Conservation (phyloP, 2,888 invertebrate genomes). For the Tolmerus cingulatus region DNA sequence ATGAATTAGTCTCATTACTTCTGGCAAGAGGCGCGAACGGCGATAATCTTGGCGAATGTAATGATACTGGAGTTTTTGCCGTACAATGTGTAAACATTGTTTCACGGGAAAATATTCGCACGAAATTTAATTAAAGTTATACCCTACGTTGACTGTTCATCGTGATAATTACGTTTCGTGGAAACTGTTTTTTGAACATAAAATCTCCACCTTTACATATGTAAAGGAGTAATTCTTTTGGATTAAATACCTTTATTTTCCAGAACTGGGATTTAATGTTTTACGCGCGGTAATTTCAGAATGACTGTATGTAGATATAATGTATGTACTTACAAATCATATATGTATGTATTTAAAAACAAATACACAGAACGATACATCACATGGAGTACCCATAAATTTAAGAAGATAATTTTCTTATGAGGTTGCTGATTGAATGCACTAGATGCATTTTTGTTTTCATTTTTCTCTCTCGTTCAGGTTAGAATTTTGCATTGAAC, state of each 20-base stretch:
- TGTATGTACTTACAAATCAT: not conserved
- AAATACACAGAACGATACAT: no score
- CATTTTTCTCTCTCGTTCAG: no score
- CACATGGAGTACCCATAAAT: not conserved
- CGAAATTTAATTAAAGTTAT: not conserved
- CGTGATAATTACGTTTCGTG: not conserved
- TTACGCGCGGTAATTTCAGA: not conserved
- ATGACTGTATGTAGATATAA: no score
- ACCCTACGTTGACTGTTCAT: not conserved
- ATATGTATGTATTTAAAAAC: no score
- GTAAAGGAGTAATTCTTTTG: not conserved
- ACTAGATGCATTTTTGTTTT: no score
- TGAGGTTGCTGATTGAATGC: no score
- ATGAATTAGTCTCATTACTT: constrained; percentile 12
- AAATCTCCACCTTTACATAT: not conserved
- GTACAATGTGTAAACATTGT: not conserved
- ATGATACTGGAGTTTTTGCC: not conserved
- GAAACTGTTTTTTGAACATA: not conserved
- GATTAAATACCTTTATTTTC: not conserved
- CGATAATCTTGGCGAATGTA: not conserved
- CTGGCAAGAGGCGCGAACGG: not conserved
- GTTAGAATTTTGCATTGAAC: no score
- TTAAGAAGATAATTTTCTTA: not conserved
- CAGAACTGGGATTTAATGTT: not conserved
- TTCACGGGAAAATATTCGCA: not conserved